Conservation (phyloP, 2,888 invertebrate genomes). For the Chymomyza amoena region DNA sequence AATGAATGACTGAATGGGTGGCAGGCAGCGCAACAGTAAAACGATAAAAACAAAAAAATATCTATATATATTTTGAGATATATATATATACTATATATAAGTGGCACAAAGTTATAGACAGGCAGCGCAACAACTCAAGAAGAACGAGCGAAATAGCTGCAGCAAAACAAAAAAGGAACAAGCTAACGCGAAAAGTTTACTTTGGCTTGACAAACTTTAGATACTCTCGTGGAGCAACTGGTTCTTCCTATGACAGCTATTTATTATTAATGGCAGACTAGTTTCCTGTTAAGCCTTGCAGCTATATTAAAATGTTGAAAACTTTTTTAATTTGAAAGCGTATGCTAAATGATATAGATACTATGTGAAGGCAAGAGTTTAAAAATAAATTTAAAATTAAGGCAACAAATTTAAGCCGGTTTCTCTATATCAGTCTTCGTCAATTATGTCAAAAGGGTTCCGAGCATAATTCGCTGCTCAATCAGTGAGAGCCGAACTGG, state of each 20-base stretch:
- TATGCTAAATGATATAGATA: no score
- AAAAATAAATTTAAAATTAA: no score
- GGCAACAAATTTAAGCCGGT: no score
- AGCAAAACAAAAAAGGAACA: constrained; percentile 10
- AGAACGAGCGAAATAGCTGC: no score
- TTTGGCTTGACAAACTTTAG: neutral
- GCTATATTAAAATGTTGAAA: no score
- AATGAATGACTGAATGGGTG: neutral
- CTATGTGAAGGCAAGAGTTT: no score
- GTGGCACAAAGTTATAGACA: constrained; percentile 35
- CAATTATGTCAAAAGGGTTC: no score
- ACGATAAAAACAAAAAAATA: constrained; percentile 18
- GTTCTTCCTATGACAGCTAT: neutral
- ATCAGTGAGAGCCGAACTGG: no score
- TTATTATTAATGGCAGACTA: neutral
- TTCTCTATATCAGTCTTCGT: no score
- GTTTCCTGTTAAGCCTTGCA: neutral
- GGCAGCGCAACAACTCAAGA: neutral
- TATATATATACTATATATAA: neutral
- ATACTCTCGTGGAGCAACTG: neutral
- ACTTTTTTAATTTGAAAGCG: no score
- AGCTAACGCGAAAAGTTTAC: neutral
- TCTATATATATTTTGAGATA: neutral
- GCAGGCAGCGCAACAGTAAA: neutral
- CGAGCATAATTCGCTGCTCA: no score